A percentile compares a stretch with the other conserved stretches of the same genome.
phyloP scores from a whole-genome alignment of 2,888 invertebrate genomes.

The Cacoxenus indagator region DNA sequence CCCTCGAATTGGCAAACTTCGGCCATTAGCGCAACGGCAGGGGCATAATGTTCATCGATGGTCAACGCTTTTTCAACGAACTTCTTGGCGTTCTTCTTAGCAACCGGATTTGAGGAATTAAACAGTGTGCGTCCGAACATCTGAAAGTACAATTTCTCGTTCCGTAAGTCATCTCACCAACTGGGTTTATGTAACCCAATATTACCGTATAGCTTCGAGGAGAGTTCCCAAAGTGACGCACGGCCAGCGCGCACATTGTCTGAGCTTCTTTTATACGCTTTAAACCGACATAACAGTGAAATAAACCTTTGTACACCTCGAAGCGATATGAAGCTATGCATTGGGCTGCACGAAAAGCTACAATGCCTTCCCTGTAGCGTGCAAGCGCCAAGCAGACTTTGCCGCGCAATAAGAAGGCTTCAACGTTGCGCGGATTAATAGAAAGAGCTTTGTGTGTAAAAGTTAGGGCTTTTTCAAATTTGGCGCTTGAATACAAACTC shows the following conservation, averaged over 20 bases:
- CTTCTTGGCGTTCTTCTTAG: conserved; percentile 75
- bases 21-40: conserved; percentile 80
- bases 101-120: conserved; percentile 73
- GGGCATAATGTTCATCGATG: conserved; percentile 79
- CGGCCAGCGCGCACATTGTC: conserved; percentile 79
- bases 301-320: conserved; percentile 84
- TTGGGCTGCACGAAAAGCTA: conserved; percentile 60
- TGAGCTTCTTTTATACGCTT: conserved; percentile 81
- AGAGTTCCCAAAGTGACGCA: conserved; percentile 80
- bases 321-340: conserved; percentile 66
- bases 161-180: background rate
- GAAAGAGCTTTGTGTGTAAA: conserved; percentile 82
- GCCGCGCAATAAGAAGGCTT: conserved; percentile 81
- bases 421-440: conserved; percentile 77
- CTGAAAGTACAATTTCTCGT: conserved; percentile 68
- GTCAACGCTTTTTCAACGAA: conserved; percentile 81
- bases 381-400: conserved; percentile 63
- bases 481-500: conserved; percentile 74
- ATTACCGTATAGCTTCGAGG: conserved; percentile 81
- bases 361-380: conserved; percentile 63
- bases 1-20: conserved; percentile 79
- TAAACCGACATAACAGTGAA: conserved; percentile 80
- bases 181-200: background rate
- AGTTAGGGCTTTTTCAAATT: conserved; percentile 78
- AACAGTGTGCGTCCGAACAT: conserved; percentile 82